These are phyloP conservation scores for Puffinus mauretanicus DNA, from an alignment of 2,113 vertebrate genomes.

Conservation along the genomic window DNA sequence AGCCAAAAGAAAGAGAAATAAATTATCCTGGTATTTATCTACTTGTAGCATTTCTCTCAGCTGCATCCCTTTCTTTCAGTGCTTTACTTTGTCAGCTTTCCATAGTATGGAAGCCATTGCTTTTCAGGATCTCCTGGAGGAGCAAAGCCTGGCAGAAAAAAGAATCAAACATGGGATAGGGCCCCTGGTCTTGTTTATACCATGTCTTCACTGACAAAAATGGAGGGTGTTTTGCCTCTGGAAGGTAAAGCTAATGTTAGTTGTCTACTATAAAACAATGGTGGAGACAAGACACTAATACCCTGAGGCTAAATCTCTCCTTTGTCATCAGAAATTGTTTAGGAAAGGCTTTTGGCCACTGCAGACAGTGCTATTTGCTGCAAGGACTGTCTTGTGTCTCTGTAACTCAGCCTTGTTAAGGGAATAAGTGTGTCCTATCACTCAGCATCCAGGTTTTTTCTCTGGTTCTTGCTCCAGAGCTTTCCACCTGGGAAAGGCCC, in stretches of 20 bases:
- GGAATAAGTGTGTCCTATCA: background rate
- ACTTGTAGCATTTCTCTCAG: conserved; percentile 39
- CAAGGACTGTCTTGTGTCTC: background rate
- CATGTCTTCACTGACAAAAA: background rate
- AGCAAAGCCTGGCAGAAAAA: background rate
- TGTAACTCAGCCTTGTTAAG: background rate
- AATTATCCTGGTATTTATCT: conserved; percentile 49
- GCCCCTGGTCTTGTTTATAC: background rate
- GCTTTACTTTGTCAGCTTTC: background rate
- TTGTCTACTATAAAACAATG: background rate
- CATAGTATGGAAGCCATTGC: background rate
- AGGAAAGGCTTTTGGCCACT: background rate
- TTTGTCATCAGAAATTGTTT: background rate
- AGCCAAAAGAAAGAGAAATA: conserved; percentile 51
- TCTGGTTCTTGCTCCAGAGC: background rate
- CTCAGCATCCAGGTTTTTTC: background rate
- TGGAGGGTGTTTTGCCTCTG: background rate
- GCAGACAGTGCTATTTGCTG: background rate
- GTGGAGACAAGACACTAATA: background rate
- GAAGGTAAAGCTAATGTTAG: background rate
- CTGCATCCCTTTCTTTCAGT: conserved; percentile 12
- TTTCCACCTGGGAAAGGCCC: background rate
- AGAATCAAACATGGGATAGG: background rate
- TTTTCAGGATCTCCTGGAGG: background rate
- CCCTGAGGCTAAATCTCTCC: background rate